Evolutionary conservation across 2,888 invertebrate species (phyloP), one percentile per base, ranked within the genome.

Genomic region (Trachelus troglodyta): DNA sequence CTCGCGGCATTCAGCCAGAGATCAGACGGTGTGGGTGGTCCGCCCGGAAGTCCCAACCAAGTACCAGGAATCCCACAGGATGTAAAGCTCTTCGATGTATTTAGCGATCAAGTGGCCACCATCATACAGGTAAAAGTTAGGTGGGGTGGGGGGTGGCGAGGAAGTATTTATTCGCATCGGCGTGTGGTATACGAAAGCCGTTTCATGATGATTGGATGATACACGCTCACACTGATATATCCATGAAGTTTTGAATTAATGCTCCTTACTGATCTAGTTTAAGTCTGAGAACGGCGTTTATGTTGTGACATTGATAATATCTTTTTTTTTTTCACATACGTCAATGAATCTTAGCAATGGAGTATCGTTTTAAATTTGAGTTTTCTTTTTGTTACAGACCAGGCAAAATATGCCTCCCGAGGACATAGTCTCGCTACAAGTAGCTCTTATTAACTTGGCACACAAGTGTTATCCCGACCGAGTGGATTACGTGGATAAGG

Each of bases 381-480:
- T 4, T 4, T 12, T 40, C 68, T 35, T 80, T 80, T 82, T 85
- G 81, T 92, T 91, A 0, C 92, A 98, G 95, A 97, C 96, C 81
- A 95, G 99, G 73, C 96, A 96, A 80, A 98, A 99, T 90, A 97
- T 99, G 96, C 97, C 98, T 0, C 92, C 97, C 34, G 99, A 99
- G 92, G 99, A 99, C 92, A 98, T 98, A 90, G 95, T 99, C 31
- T 96, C 98, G 11, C 93, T 99, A 77, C 98, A 99, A 93, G 97
- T 99, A 77, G 97, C 99, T 11, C 93, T 99, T 73, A 95, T 99
- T 77, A 98, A 98, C 92, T 93, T 99, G 82, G 98, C 99, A 0
- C 96, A 99, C 88, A 98, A 98, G 88, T 99, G 99, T 90, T 99
- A 99, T 92, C 97, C 98, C 0, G 97, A 98, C 89, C 94, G 97